Base-by-base conservation (phyloP, 2,888 invertebrate species). In the Brachycybe producta region DNA sequence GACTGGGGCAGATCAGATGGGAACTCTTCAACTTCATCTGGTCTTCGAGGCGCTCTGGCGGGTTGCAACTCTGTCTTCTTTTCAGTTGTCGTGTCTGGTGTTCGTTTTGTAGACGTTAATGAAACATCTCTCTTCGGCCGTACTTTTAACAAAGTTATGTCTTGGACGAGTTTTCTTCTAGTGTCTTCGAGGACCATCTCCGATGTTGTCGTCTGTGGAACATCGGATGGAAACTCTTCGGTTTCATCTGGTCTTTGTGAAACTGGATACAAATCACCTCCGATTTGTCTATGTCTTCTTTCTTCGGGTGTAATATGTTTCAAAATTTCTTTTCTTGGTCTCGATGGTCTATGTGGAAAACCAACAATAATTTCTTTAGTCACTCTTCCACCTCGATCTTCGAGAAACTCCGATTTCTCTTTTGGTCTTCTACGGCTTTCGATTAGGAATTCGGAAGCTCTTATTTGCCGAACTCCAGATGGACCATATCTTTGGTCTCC, bases 291-390 rank as follows among this genome's bases (percentile, higher is more conserved):
- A 19, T 26, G 42, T 4, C 26, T 23, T 27, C 27, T 26, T 42
- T 42, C 42, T 27, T 64, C 66, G n/a, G 65, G 56, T 35, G 74
- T 57, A n/a, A 71, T 67, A 62, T 75, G 73, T 40, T 71, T 71
- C 7, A 75, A n/a, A n/a, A n/a, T 66, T 48, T 74, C 62, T 15
- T 17, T 15, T 21, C 15, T 26, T 28, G 30, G 45, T 8, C 23
- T 32, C 23, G 23, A 19, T 28, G 19, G 30, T 19, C 34, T 17
- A 21, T 11, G 30, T 19, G 23, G 28, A 26, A n/a, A 40, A 26
- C 45, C 45, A 36, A 30, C 27, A 19, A 11, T 23, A 34, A 52
- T 28, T 24, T 36, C 36, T 30, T 26, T 27, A 21, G 39, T 46
- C n/a, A n/a, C 28, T 11, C 13, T 48, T 41, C 51, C n/a, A 24